phyloP scores from a whole-genome alignment of 2,113 vertebrate species.

The Verasper variegatus region DNA sequence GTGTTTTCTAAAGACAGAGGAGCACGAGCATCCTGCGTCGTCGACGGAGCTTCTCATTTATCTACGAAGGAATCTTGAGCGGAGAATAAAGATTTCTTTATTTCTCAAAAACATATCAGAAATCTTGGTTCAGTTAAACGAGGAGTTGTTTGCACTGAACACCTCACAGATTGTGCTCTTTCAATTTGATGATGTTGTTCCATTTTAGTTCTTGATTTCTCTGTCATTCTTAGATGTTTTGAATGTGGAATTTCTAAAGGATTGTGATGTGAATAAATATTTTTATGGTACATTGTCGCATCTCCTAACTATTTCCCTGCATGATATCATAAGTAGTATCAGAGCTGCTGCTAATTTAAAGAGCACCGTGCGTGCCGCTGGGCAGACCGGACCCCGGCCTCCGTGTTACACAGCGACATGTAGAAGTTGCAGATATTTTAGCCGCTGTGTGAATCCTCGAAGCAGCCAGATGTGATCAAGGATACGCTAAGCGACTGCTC shows the following conservation, averaged over 20 bases:
- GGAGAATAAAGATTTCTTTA: conserved; percentile 11
- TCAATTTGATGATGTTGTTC: conserved; percentile 52
- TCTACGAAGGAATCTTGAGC: conserved; percentile 15
- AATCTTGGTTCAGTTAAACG: conserved; percentile 17
- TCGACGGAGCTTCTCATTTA: conserved; percentile 18
- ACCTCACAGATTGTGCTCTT: conserved; percentile 38
- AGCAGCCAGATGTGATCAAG: conserved; percentile 55
- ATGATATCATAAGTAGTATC: neutral
- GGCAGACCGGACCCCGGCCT: neutral
- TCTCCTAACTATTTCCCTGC: conserved; percentile 14
- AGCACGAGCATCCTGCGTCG: conserved; percentile 12
- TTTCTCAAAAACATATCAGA: conserved; percentile 46
- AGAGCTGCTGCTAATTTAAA: neutral
- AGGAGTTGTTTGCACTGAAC: conserved; percentile 31
- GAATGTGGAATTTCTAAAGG: conserved; percentile 58
- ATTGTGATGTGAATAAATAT: conserved; percentile 78
- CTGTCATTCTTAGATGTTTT: conserved; percentile 45
- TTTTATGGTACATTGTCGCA: conserved; percentile 69
- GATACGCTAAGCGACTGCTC: conserved; percentile 12
- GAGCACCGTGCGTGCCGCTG: neutral
- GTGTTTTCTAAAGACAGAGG: conserved; percentile 40
- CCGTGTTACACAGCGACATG: too few relatives aligned
- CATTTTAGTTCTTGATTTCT: conserved; percentile 36
- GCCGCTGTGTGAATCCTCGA: conserved; percentile 5
- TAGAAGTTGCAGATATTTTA: conserved; percentile 5